A percentile compares a stretch with the other conserved stretches of the same genome.
Conservation (phyloP, 2,797 vertebrate species). For the Helostoma temminkii region DNA sequence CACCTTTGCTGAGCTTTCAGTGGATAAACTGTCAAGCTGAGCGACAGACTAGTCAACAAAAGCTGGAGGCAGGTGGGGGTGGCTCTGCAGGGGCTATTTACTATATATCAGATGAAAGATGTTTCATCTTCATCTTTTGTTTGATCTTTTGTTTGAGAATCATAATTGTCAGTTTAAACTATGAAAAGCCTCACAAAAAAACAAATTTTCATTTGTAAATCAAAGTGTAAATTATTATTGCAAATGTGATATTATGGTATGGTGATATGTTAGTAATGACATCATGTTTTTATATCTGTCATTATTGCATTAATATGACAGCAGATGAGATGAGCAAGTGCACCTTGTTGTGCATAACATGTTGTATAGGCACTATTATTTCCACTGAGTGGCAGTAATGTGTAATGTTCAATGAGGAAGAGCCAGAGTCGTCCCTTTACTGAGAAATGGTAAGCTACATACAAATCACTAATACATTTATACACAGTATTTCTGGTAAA, state of each 20-base stretch:
- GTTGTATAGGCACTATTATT: background rate
- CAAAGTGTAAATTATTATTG: too few species aligned
- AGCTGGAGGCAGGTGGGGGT: constrained; percentile 26
- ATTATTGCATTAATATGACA: background rate
- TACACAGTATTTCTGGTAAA: background rate
- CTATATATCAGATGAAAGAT: constrained; percentile 34
- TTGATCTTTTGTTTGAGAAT: background rate
- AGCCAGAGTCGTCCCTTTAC: background rate
- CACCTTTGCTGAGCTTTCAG: constrained; percentile 42
- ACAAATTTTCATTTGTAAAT: too few species aligned
- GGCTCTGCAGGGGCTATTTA: constrained; percentile 38
- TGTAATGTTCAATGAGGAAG: background rate
- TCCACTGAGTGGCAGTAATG: constrained; percentile 50
- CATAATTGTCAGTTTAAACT: too few species aligned
- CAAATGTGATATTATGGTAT: too few species aligned
- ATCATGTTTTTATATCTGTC: background rate
- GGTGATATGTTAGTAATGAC: too few species aligned
- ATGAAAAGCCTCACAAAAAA: background rate
- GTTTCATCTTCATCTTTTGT: constrained; percentile 27
- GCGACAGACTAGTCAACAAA: constrained; percentile 54
- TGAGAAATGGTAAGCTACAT: background rate
- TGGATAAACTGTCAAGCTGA: constrained; percentile 49
- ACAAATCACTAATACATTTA: background rate
- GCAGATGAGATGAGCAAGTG: background rate
- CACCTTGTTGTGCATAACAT: background rate